Conservation (phyloP, 2,888 invertebrate species). For the Xanthorhoe designata region DNA sequence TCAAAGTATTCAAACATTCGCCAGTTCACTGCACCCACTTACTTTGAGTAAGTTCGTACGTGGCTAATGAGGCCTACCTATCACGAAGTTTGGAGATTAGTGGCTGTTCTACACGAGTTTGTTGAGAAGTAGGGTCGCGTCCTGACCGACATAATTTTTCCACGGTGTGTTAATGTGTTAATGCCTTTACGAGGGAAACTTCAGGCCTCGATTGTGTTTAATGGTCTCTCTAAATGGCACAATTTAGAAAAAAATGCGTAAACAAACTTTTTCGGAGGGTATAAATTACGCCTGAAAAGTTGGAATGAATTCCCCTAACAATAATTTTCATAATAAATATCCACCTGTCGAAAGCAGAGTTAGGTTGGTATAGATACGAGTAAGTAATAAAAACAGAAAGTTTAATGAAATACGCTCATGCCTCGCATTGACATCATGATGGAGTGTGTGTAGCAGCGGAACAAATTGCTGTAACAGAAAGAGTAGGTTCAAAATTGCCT, state of each 20-base stretch:
- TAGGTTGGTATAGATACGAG: not conserved
- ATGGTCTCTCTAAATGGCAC: constrained; percentile 38
- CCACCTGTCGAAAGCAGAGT: constrained; percentile 11
- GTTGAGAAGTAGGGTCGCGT: constrained; percentile 40
- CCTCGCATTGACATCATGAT: not conserved
- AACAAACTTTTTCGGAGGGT: constrained; percentile 19
- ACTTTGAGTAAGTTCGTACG: constrained; percentile 37
- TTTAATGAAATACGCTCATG: constrained; percentile 7
- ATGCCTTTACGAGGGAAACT: constrained; percentile 43
- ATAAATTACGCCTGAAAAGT: constrained; percentile 21
- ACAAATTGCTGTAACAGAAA: constrained; percentile 4
- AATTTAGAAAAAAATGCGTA: constrained; percentile 34
- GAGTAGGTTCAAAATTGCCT: not conserved
- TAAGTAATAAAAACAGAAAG: constrained; percentile 1
- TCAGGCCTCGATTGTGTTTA: constrained; percentile 38
- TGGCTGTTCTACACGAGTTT: constrained; percentile 40
- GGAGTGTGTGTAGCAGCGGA: not conserved
- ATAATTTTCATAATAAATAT: constrained; percentile 21
- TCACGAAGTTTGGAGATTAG: constrained; percentile 51
- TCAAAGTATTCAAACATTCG: constrained; percentile 27
- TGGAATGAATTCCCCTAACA: constrained; percentile 14
- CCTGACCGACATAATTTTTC: constrained; percentile 43
- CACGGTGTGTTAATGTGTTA: constrained; percentile 48
- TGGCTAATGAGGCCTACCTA: constrained; percentile 52
- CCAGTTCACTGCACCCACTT: constrained; percentile 26